phyloP scores from a whole-genome alignment of 2,113 vertebrate species.

The Oceanites oceanicus region DNA sequence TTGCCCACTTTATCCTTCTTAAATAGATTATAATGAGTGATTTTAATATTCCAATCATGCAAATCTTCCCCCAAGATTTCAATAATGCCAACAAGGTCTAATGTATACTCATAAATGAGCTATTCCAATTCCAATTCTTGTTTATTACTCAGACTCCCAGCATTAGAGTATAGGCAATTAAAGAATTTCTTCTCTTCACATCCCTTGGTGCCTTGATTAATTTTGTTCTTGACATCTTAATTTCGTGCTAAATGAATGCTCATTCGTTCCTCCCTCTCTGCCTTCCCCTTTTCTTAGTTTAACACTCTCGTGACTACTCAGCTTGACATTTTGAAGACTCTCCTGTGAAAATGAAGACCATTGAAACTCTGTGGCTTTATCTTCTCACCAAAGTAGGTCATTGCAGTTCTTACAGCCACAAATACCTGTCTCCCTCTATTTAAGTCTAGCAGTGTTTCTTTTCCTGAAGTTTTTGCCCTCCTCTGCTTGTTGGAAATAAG shows the following conservation, averaged over 20 bases:
- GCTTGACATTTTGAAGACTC: neutral
- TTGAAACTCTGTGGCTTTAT: neutral
- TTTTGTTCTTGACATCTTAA: constrained; percentile 71
- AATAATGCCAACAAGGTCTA: constrained; percentile 58
- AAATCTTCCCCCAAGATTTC: constrained; percentile 63
- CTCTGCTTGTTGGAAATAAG: neutral
- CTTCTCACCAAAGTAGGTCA: neutral
- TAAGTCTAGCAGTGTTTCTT: neutral
- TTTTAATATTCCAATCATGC: constrained; percentile 67
- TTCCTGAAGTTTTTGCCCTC: neutral
- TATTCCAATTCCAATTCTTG: constrained; percentile 60
- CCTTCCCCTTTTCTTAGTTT: constrained; percentile 23
- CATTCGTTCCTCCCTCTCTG: constrained; percentile 37
- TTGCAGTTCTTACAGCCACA: neutral
- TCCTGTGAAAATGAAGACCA: neutral
- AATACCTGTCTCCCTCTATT: neutral
- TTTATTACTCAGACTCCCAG: constrained; percentile 63
- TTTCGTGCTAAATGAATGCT: constrained; percentile 53
- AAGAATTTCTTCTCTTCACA: constrained; percentile 61
- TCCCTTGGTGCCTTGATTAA: constrained; percentile 69
- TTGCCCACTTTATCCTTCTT: constrained; percentile 54
- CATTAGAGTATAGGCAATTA: constrained; percentile 67
- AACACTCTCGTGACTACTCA: constrained; percentile 58
- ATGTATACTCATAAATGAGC: constrained; percentile 67
- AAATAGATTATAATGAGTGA: constrained; percentile 54